Evolutionary conservation across 64 coral and sea anemone genomes (phyloP), one percentile per base, ranked within the genome.

Genomic region (Acropora tenuis): DNA sequence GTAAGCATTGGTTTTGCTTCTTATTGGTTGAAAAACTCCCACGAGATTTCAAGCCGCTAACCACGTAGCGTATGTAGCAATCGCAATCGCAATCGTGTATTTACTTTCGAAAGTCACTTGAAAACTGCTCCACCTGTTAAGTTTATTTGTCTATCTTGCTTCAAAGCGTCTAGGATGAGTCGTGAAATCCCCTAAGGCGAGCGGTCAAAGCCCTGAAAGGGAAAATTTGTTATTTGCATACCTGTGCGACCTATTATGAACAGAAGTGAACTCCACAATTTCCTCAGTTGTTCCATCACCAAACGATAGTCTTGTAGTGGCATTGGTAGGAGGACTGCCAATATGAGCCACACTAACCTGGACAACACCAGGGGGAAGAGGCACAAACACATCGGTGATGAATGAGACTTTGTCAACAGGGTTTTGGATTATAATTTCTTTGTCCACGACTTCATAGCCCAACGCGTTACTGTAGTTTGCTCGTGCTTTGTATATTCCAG

Each of bases 341-440:
- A 0, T 30, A 9, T 85, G 82, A 42, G 2, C 50, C 63, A 85
- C 63, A 3, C 6, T 19, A n/a, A 85, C 8, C 9, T 50, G 17
- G 18, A 85, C 46, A 17, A 71, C 3, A 4, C 82, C 82, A 71
- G 82, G 82, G 48, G 61, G 82, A 71, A 71, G 43, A 85, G 82
- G 43, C 40, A 10, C 15, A 1, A 68, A 18, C 1, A 44, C 47
- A 9, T 85, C 47, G 12, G 45, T 50, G 0, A 71, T 10, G 0
- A 85, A 2, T 4, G 19, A 7, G 11, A 85, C 68, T 12, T 72
- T 9, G 1, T 30, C 72, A 1, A 85, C 82, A 50, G 82, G 47
- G 2, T 85, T 1, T 50, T 85, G 82, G 16, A 71, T 65, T 30
- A 85, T 72, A 6, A 85, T 45, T 12, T 5, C 3, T 49, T 13